These are phyloP conservation scores for Zaprionus lineosus DNA, from an alignment of 2,888 invertebrate species.

Conservation along the genomic window DNA sequence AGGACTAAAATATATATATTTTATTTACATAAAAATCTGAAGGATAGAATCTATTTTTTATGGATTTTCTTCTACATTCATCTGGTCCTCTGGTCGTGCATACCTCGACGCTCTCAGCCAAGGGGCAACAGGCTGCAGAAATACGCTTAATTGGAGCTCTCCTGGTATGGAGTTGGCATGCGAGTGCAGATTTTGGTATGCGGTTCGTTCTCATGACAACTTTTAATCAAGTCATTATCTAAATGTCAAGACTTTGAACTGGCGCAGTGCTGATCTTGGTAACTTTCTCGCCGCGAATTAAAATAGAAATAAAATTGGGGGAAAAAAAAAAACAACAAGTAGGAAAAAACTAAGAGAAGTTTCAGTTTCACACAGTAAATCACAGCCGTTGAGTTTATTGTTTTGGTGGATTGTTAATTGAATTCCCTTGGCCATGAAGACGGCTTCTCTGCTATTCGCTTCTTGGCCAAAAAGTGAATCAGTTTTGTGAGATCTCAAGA, in stretches of 20 bases:
- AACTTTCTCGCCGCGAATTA: conserved; percentile 67
- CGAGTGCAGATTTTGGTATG: conserved; percentile 1
- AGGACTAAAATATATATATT: too few relatives aligned
- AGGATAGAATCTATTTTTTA: too few relatives aligned
- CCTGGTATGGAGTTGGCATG: conserved; percentile 12
- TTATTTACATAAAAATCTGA: too few relatives aligned
- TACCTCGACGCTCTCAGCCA: too few relatives aligned
- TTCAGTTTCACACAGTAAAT: conserved; percentile 76
- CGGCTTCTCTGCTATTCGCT: too few relatives aligned
- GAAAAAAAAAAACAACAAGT: conserved; percentile 6
- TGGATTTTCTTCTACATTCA: too few relatives aligned
- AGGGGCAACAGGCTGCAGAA: too few relatives aligned
- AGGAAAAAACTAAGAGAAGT: conserved; percentile 36
- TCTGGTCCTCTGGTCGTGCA: too few relatives aligned
- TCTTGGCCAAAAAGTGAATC: conserved; percentile 42
- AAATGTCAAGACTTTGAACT: conserved; percentile 55
- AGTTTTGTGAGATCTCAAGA: neutral
- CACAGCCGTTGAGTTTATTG: conserved; percentile 58
- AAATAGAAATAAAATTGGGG: too few relatives aligned
- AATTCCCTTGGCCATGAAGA: conserved; percentile 53
- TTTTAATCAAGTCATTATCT: conserved; percentile 77
- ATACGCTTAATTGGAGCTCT: conserved; percentile 63
- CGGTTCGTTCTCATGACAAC: conserved; percentile 69
- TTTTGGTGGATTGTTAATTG: conserved; percentile 53
- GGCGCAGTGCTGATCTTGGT: conserved; percentile 34